Percentiles rank a stretch among this genome's conserved stretches.
These are phyloP conservation scores for Cyanocitta stelleri DNA, from an alignment of 2,113 vertebrate species.

Conservation along the genomic window DNA sequence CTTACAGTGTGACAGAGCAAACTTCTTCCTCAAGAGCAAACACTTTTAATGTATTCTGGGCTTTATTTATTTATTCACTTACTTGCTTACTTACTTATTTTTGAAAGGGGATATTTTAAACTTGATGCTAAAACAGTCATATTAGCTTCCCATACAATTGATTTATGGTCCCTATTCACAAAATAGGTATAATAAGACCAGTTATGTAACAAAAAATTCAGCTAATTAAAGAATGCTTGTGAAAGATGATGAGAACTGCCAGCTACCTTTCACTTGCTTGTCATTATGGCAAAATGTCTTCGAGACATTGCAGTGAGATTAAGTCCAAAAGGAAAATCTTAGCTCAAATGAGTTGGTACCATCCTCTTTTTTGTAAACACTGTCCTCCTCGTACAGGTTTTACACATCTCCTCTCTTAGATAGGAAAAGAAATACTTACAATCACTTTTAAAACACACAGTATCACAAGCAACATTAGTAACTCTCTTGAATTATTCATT, in stretches of 20 bases:
- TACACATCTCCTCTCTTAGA: not conserved
- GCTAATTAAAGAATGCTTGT: not conserved
- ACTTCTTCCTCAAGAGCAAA: not conserved
- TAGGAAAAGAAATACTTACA: not conserved
- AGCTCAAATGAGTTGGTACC: not conserved
- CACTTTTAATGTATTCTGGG: not conserved
- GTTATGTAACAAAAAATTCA: not conserved
- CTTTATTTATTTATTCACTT: not conserved
- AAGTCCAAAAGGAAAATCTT: not conserved
- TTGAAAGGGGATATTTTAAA: not conserved
- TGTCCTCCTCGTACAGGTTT: not conserved
- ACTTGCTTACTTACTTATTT: not conserved
- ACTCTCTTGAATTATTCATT: not conserved
- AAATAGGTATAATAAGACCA: not conserved
- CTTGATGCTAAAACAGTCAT: not conserved
- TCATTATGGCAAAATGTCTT: not conserved
- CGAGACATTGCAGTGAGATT: not conserved
- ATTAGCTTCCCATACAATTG: not conserved
- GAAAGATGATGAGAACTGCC: not conserved
- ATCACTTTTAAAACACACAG: not conserved
- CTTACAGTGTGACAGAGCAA: not conserved
- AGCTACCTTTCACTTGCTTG: not conserved
- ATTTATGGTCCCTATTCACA: not conserved
- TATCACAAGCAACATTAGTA: not conserved
- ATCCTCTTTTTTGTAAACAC: not conserved